Evolutionary conservation across 2,113 vertebrate genomes (phyloP).

Genomic region (Chlorocebus sabaeus): DNA sequence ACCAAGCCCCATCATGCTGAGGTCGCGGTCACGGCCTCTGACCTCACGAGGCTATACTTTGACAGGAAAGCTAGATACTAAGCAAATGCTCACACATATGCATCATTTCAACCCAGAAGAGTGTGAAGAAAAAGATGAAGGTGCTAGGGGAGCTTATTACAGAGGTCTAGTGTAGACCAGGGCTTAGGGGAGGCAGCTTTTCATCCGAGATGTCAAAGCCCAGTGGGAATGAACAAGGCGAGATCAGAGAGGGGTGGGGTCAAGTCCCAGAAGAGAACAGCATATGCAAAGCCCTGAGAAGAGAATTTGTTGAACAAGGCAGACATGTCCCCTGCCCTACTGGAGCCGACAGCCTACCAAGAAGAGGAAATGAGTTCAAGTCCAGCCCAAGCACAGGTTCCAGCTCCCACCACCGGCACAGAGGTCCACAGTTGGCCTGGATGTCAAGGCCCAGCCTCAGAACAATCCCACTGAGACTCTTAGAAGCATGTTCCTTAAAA

Average conservation of each 20-base stretch:
- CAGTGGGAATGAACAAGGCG: neutral
- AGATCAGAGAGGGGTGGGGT: too few relatives aligned
- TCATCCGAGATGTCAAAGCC: neutral
- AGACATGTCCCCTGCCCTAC: neutral
- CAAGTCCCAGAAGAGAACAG: neutral
- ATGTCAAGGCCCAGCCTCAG: neutral
- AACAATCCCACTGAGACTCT: neutral
- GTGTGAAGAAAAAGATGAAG: neutral
- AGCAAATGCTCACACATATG: neutral
- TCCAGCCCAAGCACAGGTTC: neutral
- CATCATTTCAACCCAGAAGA: too few relatives aligned
- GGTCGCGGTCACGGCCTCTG: rapidly evolving
- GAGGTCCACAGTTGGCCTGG: neutral
- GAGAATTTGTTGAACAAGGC: neutral
- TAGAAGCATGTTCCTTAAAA: neutral
- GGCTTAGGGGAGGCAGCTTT: too few relatives aligned
- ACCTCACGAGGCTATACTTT: rapidly evolving
- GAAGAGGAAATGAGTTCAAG: neutral
- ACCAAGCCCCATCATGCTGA: neutral
- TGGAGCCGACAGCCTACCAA: neutral
- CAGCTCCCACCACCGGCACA: neutral
- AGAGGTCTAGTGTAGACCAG: neutral
- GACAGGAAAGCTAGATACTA: neutral
- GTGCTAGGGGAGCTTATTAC: neutral
- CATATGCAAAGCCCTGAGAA: neutral